A percentile compares a stretch with the other conserved stretches of the same genome.
These are phyloP conservation scores for Lasioglossum oenotherae DNA, from an alignment of 2,888 invertebrate genomes.

Conservation along the genomic window DNA sequence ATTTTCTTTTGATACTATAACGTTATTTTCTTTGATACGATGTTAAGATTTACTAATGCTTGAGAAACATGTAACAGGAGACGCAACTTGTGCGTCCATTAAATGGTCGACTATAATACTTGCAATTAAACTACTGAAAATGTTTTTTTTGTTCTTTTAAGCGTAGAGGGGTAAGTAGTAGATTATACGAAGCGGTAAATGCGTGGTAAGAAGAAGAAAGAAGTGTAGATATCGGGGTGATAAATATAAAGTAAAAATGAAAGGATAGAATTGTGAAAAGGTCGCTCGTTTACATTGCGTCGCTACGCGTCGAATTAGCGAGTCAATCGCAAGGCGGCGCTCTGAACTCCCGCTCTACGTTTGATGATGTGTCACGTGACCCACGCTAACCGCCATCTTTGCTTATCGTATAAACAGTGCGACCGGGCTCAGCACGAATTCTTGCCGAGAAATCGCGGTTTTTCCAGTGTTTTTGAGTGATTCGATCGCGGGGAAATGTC, in stretches of 20 bases:
- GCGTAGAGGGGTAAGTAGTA: constrained; percentile 29
- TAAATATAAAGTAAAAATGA: not conserved
- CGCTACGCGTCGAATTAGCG: constrained; percentile 68
- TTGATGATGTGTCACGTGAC: constrained; percentile 85
- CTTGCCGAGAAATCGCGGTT: constrained; percentile 80
- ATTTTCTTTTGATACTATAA: constrained; percentile 35
- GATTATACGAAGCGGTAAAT: not conserved
- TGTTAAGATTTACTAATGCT: constrained; percentile 37
- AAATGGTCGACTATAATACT: constrained; percentile 6
- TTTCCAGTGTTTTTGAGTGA: constrained; percentile 80
- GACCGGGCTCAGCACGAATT: constrained; percentile 85
- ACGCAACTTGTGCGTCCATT: constrained; percentile 5
- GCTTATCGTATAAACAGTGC: constrained; percentile 86
- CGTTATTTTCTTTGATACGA: not conserved
- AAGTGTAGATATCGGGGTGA: not conserved
- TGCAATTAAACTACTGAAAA: not conserved
- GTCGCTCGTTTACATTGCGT: constrained; percentile 53
- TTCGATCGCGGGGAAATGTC: constrained; percentile 80
- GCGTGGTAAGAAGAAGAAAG: not conserved
- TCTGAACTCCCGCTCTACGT: constrained; percentile 80
- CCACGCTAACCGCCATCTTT: constrained; percentile 88
- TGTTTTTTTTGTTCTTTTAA: not conserved
- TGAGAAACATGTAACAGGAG: constrained; percentile 8
- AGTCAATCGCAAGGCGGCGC: constrained; percentile 71
- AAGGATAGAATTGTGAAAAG: constrained; percentile 44